Base-by-base conservation (phyloP, 2,113 vertebrate species). In the Electrona antarctica region DNA sequence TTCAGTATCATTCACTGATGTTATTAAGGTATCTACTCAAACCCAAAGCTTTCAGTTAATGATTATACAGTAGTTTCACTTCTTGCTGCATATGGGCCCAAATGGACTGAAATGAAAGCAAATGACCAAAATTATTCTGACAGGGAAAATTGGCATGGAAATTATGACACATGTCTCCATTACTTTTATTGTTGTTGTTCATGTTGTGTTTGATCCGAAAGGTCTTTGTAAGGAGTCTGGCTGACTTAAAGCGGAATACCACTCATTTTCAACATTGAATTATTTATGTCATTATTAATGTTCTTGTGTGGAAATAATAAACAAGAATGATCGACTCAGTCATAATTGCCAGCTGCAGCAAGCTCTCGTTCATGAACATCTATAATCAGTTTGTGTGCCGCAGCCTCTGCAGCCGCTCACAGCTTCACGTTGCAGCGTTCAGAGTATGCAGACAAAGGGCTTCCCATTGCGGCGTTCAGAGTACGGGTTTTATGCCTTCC, bases 21-120 rank as follows among this genome's bases (percentile, higher is more conserved):
- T 62, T 58, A 47, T 62, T 76, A 76, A 63, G 55, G 3, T 29
- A 56, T 76, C 0, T 75, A 87, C 77, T 50, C 41, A 71, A 78
- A 68, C 50, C 55, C 50, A 54, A 68, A 74, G 29, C 69, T 74
- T 59, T 66, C 15, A 46, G 60, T 60, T 65, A 74, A 74, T 3
- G n/a, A 57, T 51, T 60, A 71, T 21, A 12, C 50, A 15, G 64
- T 58, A 65, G 61, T 48, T 67, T 67, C 56, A 75, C 69, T 56
- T 77, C 68, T 51, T 74, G 58, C n/a, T 64, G 64, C 21, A 21
- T 47, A 64, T 1, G 15, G 45, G 8, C 48, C 41, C 62, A 76
- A 81, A 82, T 66, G 55, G 41, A 41, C 41, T 60, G 47, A 77
- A 54, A 72, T 69, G 14, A 69, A 76, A 61, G 41, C 28, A 59